Evolutionary conservation across 2,797 vertebrate genomes (phyloP), one percentile per base, ranked within the genome.

Genomic region (Hydrophis major): DNA sequence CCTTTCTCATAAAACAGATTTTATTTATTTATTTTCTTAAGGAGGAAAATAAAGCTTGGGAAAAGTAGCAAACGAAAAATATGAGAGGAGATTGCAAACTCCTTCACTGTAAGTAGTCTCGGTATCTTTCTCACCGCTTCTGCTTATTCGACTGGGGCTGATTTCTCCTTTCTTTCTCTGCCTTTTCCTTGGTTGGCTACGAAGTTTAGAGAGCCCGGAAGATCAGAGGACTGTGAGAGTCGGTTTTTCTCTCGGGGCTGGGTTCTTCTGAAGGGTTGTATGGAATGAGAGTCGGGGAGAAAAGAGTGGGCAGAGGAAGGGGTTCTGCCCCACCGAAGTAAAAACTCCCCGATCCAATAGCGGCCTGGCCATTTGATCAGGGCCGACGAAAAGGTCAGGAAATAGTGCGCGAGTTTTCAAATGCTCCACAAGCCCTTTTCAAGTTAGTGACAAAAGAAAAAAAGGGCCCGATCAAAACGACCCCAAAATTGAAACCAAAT

Each of bases 11-110:
- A 97, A 53, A 97, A 95, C 89, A 94, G 95, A 3, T 0, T 11
- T 60, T 22, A 7, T 22, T 1, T 61, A 8, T 97, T 97, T 97
- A 96, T 97, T 96, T 96, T 97, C 16, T 37, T 28, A 50, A 96
- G 96, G 95, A 2, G 74, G 90, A 96, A 97, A 97, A 97, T 97
- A 97, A 96, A 96, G 96, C 96, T 97, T 96, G 95, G 96, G 96
- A 96, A 97, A 97, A 96, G 95, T 97, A 97, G 96, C 97, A 96
- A 97, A 97, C 96, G 96, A 97, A 97, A 97, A 97, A 97, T 96
- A 96, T 96, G 95, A 96, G 96, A 97, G 95, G 95, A 2, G 20
- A 42, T 13, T 96, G 95, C 94, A 96, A 95, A 94, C 91, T 93
- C 94, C 96, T 97, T 22, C 95, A 95, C 96, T 94, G 96, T 53